phyloP scores from a whole-genome alignment of 1,140 invertebrate genomes.

The Diorhabda carinulata region DNA sequence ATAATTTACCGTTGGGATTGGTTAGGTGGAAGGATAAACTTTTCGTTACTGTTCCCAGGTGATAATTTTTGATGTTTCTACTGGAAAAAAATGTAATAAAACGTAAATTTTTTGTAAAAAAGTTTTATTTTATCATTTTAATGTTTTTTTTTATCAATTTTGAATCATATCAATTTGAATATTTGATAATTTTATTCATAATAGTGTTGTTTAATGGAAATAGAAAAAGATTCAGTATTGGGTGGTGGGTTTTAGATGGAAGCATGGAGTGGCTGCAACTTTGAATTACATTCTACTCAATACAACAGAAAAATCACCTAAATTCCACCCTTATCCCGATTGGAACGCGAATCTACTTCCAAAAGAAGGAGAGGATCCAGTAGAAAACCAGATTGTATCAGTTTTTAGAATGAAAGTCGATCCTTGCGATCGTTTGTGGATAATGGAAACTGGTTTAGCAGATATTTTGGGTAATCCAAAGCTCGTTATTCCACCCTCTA shows the following conservation, averaged over 20 bases:
- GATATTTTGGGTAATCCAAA: conserved; percentile 64
- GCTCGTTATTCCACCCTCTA: conserved; percentile 59
- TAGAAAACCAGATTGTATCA: conserved; percentile 49
- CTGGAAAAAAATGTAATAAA: too few relatives aligned
- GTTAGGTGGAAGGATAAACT: conserved; percentile 71
- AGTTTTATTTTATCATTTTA: too few relatives aligned
- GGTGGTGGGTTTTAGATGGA: conserved; percentile 55
- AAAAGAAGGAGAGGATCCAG: conserved; percentile 34
- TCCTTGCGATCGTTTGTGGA: conserved; percentile 70
- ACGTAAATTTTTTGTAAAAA: too few relatives aligned
- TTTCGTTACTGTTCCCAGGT: conserved; percentile 70
- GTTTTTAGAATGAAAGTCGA: conserved; percentile 60
- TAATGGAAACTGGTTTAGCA: conserved; percentile 68
- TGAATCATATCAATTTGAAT: too few relatives aligned
- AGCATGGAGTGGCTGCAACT: conserved; percentile 66
- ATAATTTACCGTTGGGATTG: conserved; percentile 71
- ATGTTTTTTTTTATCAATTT: too few relatives aligned
- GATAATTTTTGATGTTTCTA: background rate
- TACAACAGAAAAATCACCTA: conserved; percentile 56
- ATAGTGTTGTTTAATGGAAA: too few relatives aligned
- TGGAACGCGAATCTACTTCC: conserved; percentile 61
- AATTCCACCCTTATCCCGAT: conserved; percentile 66
- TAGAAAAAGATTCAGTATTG: too few relatives aligned
- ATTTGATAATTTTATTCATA: too few relatives aligned
- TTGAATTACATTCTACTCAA: conserved; percentile 62